These are phyloP conservation scores for Amphipyra berbera DNA, from an alignment of 2,888 invertebrate genomes.

Conservation along the genomic window DNA sequence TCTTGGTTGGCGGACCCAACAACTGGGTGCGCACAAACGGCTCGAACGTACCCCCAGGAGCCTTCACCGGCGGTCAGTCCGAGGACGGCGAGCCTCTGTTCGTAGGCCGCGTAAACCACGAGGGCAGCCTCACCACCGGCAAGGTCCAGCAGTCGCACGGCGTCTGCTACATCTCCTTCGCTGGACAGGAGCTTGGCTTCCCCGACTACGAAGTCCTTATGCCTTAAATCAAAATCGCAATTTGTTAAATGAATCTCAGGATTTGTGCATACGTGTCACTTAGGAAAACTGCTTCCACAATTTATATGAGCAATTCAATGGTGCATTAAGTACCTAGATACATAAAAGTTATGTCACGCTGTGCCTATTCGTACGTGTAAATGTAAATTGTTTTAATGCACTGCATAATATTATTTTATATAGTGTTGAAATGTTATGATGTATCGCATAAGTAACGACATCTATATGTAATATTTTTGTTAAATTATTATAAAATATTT, in stretches of 20 bases:
- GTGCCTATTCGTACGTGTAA: slow-evolving; percentile 57
- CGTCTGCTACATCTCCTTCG: slow-evolving; percentile 95
- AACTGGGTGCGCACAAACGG: slow-evolving; percentile 93
- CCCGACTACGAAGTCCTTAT: slow-evolving; percentile 95
- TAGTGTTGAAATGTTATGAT: slow-evolving; percentile 41
- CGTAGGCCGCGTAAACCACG: slow-evolving; percentile 94
- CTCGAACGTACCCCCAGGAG: slow-evolving; percentile 93
- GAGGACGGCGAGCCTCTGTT: slow-evolving; percentile 95
- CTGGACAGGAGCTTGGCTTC: slow-evolving; percentile 94
- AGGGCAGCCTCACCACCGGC: slow-evolving; percentile 94
- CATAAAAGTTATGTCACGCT: slow-evolving; percentile 49
- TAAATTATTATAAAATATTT: slow-evolving; percentile 63
- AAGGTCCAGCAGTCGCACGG: slow-evolving; percentile 96
- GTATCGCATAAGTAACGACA: slow-evolving; percentile 38
- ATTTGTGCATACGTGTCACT: slow-evolving; percentile 43
- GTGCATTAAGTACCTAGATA: slow-evolving; percentile 43
- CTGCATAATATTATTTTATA: slow-evolving; percentile 66
- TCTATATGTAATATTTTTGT: slow-evolving; percentile 58
- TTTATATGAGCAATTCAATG: slow-evolving; percentile 35
- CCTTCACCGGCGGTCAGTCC: slow-evolving; percentile 92
- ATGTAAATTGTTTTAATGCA: slow-evolving; percentile 60
- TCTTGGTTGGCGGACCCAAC: slow-evolving; percentile 90
- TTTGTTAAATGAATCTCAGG: slow-evolving; percentile 50
- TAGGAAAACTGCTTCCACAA: slow-evolving; percentile 53
- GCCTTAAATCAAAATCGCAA: slow-evolving; percentile 63